Evolutionary conservation across 1,140 invertebrate species (phyloP), one percentile per base, ranked within the genome.

Genomic region (Notospermus geniculatus): DNA sequence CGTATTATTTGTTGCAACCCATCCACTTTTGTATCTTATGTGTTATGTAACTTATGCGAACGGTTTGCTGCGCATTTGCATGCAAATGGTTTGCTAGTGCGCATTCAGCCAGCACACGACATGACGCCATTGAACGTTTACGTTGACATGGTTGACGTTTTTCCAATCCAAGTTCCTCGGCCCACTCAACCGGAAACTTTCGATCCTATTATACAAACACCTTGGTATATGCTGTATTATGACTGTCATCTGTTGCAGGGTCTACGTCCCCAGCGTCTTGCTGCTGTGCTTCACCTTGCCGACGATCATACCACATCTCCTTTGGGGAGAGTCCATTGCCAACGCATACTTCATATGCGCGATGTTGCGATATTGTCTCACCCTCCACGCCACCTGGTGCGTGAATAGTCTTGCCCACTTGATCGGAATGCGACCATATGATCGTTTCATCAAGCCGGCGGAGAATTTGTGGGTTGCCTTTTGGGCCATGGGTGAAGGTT

Each of bases 331-430:
- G 81, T 86, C 86, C 0, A 87, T 88, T 72, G 69, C 75, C 7
- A 91, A 90, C 71, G 86, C 92, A 1, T 95, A 90, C 82, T 92
- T 92, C 77, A 84, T 96, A 0, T 84, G 89, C 15, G 88, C 89
- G 2, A 80, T 97, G 69, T 87, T 96, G 71, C 87, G 95, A 30
- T 98, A 95, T 80, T 85, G 87, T 13, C 87, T 91, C 70, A 90
- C 89, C 2, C 83, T 98, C 19, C 93, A 99, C 75, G 87, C 89
- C 65, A 98, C 95, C 1, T 98, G 95, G 95, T 83, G 94, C 41
- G 95, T 98, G 0, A 98, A 98, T 80, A 94, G 91, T 61, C 91
- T 91, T 19, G 95, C 95, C 1, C 95, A 98, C 81, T 86, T 94
- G 70, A 95, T 90, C 83, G 96, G 96, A 53, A 86, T 87, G 61